These are phyloP conservation scores for Heliocidaris tuberculata DNA, from an alignment of 35 echinoderm and acorn worm genomes.

Conservation along the genomic window DNA sequence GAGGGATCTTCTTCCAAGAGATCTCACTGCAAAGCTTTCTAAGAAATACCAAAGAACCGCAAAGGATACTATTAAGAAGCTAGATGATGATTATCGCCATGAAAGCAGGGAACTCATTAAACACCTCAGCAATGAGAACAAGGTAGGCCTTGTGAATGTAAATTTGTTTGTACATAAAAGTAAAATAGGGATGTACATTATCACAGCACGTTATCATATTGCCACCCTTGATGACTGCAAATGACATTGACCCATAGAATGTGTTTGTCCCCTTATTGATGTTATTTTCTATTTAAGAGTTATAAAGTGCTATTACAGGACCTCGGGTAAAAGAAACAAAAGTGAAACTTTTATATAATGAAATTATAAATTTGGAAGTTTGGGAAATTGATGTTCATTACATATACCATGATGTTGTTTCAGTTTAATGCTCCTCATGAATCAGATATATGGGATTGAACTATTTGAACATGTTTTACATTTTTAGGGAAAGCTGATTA, in stretches of 20 bases:
- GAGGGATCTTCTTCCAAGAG: slow-evolving; percentile 31
- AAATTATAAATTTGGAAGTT: neutral
- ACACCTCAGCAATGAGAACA: slow-evolving; percentile 53
- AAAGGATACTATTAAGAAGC: slow-evolving; percentile 66
- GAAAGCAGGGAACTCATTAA: slow-evolving; percentile 57
- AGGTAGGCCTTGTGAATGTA: neutral
- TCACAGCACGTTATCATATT: neutral
- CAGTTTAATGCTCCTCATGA: too few species aligned
- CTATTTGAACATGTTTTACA: neutral
- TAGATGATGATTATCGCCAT: slow-evolving; percentile 66
- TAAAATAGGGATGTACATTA: neutral
- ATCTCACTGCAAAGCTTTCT: slow-evolving; percentile 46
- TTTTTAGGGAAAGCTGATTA: slow-evolving; percentile 61
- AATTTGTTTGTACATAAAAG: neutral
- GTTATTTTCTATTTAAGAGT: too few species aligned
- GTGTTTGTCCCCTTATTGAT: too few species aligned
- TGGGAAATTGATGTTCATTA: neutral
- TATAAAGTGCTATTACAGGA: too few species aligned
- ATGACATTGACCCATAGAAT: too few species aligned
- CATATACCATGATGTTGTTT: too few species aligned
- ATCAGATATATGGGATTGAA: too few species aligned
- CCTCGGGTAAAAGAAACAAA: too few species aligned
- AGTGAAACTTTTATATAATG: too few species aligned
- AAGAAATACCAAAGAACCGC: slow-evolving; percentile 63
- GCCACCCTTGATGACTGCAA: too few species aligned